A percentile compares a stretch with the other conserved stretches of the same genome.
These are phyloP conservation scores for Lysiphlebus fabarum DNA, from an alignment of 1,140 invertebrate genomes.

Conservation along the genomic window DNA sequence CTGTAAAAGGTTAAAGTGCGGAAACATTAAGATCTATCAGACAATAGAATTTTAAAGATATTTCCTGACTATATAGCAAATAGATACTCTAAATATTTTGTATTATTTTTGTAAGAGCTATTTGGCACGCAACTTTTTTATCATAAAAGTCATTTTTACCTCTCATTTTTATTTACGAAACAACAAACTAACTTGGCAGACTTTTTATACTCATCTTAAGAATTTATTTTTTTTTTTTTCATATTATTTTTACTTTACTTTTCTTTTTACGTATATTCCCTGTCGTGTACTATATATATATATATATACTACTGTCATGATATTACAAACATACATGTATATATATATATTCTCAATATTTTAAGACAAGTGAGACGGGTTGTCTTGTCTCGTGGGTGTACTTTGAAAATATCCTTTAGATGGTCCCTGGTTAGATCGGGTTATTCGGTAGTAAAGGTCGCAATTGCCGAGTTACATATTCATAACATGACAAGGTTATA, in stretches of 20 bases:
- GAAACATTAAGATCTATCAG: constrained; percentile 11
- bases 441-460: constrained; percentile 9
- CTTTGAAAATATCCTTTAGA: constrained; percentile 18
- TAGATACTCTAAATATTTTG: constrained; percentile 1
- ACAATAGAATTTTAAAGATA: constrained; percentile 14
- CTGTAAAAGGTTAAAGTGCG: constrained; percentile 5
- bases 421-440: neutral
- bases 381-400: constrained; percentile 23
- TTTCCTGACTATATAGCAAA: neutral
- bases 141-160: constrained; percentile 4
- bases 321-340: neutral
- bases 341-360: constrained; percentile 27
- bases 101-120: constrained; percentile 6
- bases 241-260: too few species aligned
- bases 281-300: constrained; percentile 11
- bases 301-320: constrained; percentile 16
- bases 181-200: too few species aligned
- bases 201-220: too few species aligned
- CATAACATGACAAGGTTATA: too few species aligned
- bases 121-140: constrained; percentile 13
- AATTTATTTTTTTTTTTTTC: too few species aligned
- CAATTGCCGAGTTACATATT: neutral
- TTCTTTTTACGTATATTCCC: constrained; percentile 16
- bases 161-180: neutral
- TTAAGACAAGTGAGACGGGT: constrained; percentile 24